Evolutionary conservation across 2,888 invertebrate species (phyloP), one percentile per base, ranked within the genome.

Genomic region (Pammene fasciana): DNA sequence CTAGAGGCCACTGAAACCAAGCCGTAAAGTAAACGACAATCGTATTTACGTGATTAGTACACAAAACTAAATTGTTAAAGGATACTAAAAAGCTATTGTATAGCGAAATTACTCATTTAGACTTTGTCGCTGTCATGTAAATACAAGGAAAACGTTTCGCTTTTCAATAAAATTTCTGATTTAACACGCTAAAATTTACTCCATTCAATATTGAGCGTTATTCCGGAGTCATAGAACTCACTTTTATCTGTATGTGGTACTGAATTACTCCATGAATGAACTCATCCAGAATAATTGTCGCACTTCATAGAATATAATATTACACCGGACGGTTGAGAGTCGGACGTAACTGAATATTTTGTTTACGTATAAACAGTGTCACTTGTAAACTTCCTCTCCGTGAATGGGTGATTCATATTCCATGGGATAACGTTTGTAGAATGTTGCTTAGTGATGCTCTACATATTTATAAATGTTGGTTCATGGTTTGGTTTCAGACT

Each of bases 211-310:
- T 36, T 26, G 9, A 36, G 16, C 34, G 16, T 26, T 65, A 46
- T n/a, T 16, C 11, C 26, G 3, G 9, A 54, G n/a, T 14, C 7
- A 26, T 65, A 55, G 10, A 41, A 60, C 41, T 48, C 16, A 55
- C 5, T 45, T n/a, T 57, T 5, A 13, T 60, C n/a, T 48, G 8
- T 46, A 0, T n/a, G 16, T 38, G 9, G 34, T 11, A 61, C 11
- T 52, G 48, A 67, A 50, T 36, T n/a, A 43, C 71, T 68, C 70
- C 75, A 76, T 76, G 74, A 80, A 78, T 79, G 80, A 76, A 84
- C 79, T 85, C 82, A 84, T 85, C 82, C 76, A 82, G 79, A 79
- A 75, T 86, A 86, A 86, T 79, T 76, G 78, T 87, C 87, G n/a
- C 48, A 57, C 57, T 68, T 68, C 89, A 82, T 72, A 78, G 89